These are phyloP conservation scores for Thecophora atra DNA, from an alignment of 2,888 invertebrate genomes.

Conservation along the genomic window DNA sequence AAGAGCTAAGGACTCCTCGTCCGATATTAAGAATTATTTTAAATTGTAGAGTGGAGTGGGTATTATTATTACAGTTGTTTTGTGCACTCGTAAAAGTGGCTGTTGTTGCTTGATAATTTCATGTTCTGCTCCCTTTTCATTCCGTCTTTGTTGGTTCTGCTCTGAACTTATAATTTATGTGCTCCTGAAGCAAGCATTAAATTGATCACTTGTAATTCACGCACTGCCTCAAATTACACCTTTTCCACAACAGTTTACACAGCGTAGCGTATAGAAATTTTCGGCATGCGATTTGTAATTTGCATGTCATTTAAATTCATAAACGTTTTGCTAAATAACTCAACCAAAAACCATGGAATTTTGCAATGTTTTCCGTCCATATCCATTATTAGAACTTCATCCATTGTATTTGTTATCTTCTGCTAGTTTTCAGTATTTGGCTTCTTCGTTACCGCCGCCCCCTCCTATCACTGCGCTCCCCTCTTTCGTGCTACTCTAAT, in stretches of 20 bases:
- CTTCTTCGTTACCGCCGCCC: background rate
- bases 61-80: conserved; percentile 1
- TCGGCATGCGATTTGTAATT: no score
- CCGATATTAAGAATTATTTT: conserved; percentile 29
- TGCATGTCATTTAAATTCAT: background rate
- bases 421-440: no score
- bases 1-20: background rate
- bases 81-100: background rate
- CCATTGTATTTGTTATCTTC: no score
- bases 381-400: no score
- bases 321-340: no score
- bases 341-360: no score
- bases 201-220: conserved; percentile 20
- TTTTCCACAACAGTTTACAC: conserved; percentile 18
- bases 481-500: background rate
- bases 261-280: conserved; percentile 18
- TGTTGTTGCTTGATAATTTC: background rate
- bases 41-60: conserved; percentile 16
- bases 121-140: background rate
- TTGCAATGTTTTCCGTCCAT: no score
- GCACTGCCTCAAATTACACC: conserved; percentile 11
- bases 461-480: background rate
- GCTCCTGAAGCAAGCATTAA: background rate
- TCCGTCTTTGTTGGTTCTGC: background rate
- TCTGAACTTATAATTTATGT: background rate